A percentile compares a stretch with the other conserved stretches of the same genome.
phyloP scores from a whole-genome alignment of 37 sponge, comb jelly and placozoan genomes.

The Bolinopsis microptera region DNA sequence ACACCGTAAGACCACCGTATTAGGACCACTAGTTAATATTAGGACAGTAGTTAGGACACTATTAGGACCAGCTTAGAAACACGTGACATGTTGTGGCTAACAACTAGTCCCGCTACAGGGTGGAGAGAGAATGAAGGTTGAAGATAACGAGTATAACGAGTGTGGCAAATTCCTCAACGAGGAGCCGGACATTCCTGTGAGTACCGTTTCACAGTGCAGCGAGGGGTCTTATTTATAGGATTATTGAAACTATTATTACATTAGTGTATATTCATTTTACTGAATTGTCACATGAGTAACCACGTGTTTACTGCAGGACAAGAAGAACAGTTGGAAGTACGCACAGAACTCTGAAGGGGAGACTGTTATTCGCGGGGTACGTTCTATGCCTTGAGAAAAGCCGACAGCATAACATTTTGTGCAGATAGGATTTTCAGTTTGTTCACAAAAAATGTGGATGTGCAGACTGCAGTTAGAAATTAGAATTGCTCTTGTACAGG shows the following conservation, averaged over 20 bases:
- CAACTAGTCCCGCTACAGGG: neutral
- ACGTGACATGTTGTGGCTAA: no score
- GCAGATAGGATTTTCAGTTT: no score
- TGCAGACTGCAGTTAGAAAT: no score
- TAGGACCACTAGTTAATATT: no score
- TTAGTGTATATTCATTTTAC: neutral
- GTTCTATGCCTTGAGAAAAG: no score
- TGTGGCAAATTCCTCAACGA: constrained; percentile 53
- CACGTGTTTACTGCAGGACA: constrained; percentile 20
- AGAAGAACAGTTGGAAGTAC: constrained; percentile 64
- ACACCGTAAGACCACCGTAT: no score
- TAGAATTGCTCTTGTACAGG: neutral
- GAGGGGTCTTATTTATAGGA: neutral
- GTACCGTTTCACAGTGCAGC: neutral
- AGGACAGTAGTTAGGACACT: no score
- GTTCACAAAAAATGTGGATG: no score
- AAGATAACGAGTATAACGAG: constrained; percentile 57
- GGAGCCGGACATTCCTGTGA: constrained; percentile 15
- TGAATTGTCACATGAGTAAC: neutral
- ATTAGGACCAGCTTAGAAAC: no score
- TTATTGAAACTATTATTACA: neutral
- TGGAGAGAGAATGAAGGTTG: constrained; percentile 50
- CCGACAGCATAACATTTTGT: no score
- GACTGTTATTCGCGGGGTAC: neutral
- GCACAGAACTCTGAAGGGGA: neutral